Base-by-base conservation (phyloP, 2,888 invertebrate species). In the Conops quadrifasciatus region DNA sequence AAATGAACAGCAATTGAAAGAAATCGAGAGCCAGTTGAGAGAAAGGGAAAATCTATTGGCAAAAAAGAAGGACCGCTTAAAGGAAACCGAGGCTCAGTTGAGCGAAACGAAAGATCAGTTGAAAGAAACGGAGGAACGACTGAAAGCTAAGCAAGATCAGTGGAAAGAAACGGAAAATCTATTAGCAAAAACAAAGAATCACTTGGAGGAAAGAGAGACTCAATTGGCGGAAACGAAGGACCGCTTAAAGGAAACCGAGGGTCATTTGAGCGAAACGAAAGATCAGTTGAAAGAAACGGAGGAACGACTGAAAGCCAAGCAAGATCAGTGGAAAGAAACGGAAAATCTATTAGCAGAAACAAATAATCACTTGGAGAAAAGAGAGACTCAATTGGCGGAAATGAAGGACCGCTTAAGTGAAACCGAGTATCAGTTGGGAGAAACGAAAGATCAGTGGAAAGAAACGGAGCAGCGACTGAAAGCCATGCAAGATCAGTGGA, bases 11-110 rank as follows among this genome's bases (percentile, higher is more conserved):
- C 24, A 7, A 58, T 21, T 15, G 19, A 21, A 49, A 49, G 49
- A 49, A 4, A 36, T 2, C 59, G 70, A 26, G 64, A 53, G 65
- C 59, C 51, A 28, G 56, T 16, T 49, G 49, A 4, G 15, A 49
- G 49, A 30, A 15, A 30, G 28, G 15, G 26, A 2, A 2, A 26
- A 59, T 24, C 16, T 16, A 16, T 13, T 59, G 26, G 59, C 26
- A 16, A n/a, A 59, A 1, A 28, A n/a, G 2, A n/a, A 49, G n/a
- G n/a, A 49, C n/a, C n/a, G 49, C n/a, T 2, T 49, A 1, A 15
- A n/a, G 53, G 24, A 53, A 7, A 21, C 53, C 5, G 53, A 53
- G 7, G 2, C 7, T 19, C 13, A 24, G 19, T 1, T 21, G 53
- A 53, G 3, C 13, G 19, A 2, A 53, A 53, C 21, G 9, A 53